phyloP scores from a whole-genome alignment of 2,113 vertebrate species.

The Mirounga angustirostris region DNA sequence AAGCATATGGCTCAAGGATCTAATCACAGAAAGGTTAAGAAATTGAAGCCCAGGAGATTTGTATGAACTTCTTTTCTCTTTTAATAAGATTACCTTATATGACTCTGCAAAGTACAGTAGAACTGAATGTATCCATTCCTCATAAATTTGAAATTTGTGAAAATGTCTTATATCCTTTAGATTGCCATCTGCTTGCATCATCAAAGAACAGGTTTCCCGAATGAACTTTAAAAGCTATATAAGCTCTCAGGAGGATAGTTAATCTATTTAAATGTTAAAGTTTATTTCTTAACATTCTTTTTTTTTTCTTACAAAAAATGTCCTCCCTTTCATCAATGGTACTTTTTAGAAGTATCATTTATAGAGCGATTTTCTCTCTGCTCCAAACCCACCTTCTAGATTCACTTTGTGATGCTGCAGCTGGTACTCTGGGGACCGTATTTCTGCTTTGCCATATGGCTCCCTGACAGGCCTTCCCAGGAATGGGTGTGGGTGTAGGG shows the following conservation, averaged over 20 bases:
- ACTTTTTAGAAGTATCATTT: neutral
- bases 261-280: neutral
- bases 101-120: neutral
- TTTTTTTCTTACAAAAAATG: neutral
- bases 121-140: neutral
- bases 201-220: neutral
- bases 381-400: neutral
- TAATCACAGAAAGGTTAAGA: neutral
- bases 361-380: neutral
- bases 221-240: neutral
- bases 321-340: neutral
- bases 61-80: neutral
- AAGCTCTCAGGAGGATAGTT: neutral
- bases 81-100: neutral
- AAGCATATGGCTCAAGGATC: neutral
- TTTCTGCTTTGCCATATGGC: neutral
- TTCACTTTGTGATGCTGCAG: neutral
- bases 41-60: neutral
- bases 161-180: neutral
- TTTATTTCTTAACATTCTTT: neutral
- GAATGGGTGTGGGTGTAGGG: neutral
- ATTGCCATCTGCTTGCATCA: neutral
- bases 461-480: neutral
- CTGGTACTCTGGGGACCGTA: rapidly evolving
- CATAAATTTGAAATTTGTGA: neutral